These are phyloP conservation scores for Subacronicta megacephala DNA, from an alignment of 2,888 invertebrate species.

Conservation along the genomic window DNA sequence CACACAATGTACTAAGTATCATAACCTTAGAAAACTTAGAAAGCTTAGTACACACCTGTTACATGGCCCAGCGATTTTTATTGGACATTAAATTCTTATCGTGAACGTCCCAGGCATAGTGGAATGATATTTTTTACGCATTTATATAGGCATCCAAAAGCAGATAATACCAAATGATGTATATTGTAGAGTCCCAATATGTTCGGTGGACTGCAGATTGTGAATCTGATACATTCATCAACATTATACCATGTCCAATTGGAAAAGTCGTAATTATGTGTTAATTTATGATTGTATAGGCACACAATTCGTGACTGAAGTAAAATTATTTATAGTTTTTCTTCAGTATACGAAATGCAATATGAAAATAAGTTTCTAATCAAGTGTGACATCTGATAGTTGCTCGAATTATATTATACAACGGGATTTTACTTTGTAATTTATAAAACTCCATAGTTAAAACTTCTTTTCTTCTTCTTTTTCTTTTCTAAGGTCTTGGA, in stretches of 20 bases:
- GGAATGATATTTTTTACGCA: slow-evolving; percentile 38
- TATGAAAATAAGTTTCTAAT: neutral
- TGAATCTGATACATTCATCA: slow-evolving; percentile 24
- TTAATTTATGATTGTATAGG: neutral
- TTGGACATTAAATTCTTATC: slow-evolving; percentile 55
- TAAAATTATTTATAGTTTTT: no score
- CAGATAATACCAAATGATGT: slow-evolving; percentile 23
- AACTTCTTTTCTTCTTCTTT: no score
- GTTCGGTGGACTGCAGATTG: slow-evolving; percentile 13
- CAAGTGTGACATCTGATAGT: neutral
- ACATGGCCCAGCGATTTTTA: slow-evolving; percentile 43
- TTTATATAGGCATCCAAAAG: slow-evolving; percentile 17
- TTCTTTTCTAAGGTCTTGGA: no score
- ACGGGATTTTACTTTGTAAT: neutral
- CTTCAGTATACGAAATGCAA: neutral
- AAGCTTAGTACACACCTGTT: slow-evolving; percentile 43
- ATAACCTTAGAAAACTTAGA: slow-evolving; percentile 24
- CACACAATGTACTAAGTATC: slow-evolving; percentile 6
- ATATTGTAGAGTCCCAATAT: slow-evolving; percentile 11
- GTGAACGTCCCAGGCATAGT: slow-evolving; percentile 37
- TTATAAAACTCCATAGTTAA: slow-evolving; percentile 4
- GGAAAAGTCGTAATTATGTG: neutral
- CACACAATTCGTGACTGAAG: no score
- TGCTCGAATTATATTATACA: neutral
- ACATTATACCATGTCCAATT: slow-evolving; percentile 9